phyloP scores from a whole-genome alignment of 92 coral and sea anemone genomes.

The Zoanthus solanderi region DNA sequence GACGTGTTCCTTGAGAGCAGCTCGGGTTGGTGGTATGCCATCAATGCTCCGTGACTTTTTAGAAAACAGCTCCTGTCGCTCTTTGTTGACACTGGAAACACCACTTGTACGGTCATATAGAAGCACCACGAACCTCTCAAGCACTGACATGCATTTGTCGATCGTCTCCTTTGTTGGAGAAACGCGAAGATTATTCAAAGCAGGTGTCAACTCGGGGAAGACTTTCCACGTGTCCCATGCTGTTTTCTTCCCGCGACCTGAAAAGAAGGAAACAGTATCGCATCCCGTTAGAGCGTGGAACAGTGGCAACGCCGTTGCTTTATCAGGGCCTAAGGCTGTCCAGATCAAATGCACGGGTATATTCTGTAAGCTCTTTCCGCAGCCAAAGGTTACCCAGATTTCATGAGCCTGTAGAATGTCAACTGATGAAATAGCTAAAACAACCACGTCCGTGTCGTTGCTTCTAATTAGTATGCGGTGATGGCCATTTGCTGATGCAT shows the following conservation, averaged over 20 bases:
- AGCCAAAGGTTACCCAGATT: slow-evolving; percentile 16
- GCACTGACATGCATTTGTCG: slow-evolving; percentile 47
- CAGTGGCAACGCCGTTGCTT: slow-evolving; percentile 66
- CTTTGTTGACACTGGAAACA: slow-evolving; percentile 31
- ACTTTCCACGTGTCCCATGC: too few relatives aligned
- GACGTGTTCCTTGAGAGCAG: slow-evolving; percentile 45
- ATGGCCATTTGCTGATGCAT: too few relatives aligned
- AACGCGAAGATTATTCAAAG: slow-evolving; percentile 53
- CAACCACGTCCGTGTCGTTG: neutral
- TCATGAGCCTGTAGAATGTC: slow-evolving; percentile 19
- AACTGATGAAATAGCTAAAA: slow-evolving; percentile 17
- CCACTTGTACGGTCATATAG: slow-evolving; percentile 63
- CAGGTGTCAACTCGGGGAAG: neutral
- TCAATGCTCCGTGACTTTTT: slow-evolving; percentile 38
- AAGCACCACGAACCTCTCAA: slow-evolving; percentile 44
- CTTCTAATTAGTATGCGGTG: too few relatives aligned
- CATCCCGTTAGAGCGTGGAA: neutral
- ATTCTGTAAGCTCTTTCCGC: slow-evolving; percentile 6
- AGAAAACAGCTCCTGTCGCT: slow-evolving; percentile 17
- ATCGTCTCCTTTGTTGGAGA: slow-evolving; percentile 49
- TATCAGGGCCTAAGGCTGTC: slow-evolving; percentile 61
- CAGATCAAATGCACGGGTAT: slow-evolving; percentile 35
- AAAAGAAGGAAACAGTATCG: too few relatives aligned
- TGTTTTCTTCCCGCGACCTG: too few relatives aligned
- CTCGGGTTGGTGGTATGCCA: slow-evolving; percentile 41